Percentiles rank a stretch among this genome's conserved stretches.
Evolutionary conservation across 2,113 vertebrate species (phyloP).

Genomic region (Camelus bactrianus): DNA sequence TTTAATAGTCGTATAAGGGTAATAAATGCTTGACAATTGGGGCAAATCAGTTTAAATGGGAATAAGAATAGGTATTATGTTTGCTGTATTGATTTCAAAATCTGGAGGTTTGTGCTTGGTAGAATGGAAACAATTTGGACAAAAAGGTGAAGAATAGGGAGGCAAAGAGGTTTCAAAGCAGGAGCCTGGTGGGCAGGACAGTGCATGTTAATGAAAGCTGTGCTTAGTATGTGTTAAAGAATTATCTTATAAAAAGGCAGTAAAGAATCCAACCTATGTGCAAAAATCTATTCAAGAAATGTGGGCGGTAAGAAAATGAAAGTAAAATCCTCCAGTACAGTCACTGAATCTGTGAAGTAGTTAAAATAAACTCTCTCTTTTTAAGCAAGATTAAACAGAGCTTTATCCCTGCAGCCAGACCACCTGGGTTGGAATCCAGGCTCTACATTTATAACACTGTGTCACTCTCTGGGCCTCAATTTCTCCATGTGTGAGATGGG

Average conservation of each 20-base stretch:
- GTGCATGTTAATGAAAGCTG: conserved; percentile 6
- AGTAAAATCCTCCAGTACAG: conserved; percentile 50
- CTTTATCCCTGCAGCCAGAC: conserved; percentile 12
- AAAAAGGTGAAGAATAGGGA: neutral
- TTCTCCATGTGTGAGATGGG: neutral
- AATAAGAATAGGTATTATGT: neutral
- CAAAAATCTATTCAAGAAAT: conserved; percentile 41
- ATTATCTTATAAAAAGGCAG: conserved; percentile 9
- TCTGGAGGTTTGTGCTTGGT: neutral
- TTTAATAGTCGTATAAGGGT: neutral
- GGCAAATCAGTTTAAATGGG: neutral
- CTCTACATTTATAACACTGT: neutral
- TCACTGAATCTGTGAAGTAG: conserved; percentile 60
- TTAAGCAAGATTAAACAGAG: conserved; percentile 58
- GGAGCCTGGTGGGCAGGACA: neutral
- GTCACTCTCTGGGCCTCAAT: neutral
- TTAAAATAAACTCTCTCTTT: conserved; percentile 64
- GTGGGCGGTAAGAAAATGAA: conserved; percentile 53
- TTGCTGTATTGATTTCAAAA: conserved; percentile 39
- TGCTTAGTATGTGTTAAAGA: conserved; percentile 18
- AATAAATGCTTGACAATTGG: neutral
- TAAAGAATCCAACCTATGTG: conserved; percentile 47
- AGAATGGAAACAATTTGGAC: conserved; percentile 17
- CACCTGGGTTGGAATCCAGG: conserved; percentile 9
- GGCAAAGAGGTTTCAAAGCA: conserved; percentile 1